These are phyloP conservation scores for Cryptosula pallasiana DNA, from an alignment of 2,888 invertebrate genomes.

Conservation along the genomic window DNA sequence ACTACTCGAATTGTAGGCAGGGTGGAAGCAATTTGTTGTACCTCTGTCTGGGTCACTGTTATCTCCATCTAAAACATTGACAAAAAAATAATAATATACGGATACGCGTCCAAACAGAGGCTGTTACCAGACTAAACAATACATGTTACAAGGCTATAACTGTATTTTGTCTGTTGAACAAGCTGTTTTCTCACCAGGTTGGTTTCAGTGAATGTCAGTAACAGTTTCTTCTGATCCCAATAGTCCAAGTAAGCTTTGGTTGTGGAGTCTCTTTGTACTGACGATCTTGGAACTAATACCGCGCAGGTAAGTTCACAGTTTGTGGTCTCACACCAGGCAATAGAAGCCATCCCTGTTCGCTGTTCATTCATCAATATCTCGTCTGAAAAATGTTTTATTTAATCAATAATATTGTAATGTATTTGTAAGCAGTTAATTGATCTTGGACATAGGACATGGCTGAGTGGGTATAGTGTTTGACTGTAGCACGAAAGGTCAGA, in stretches of 20 bases:
- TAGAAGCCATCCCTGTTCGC: background rate
- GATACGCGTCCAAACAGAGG: too few species aligned
- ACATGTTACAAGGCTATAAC: too few species aligned
- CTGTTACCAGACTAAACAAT: too few species aligned
- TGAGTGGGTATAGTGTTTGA: too few species aligned
- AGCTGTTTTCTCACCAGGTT: constrained; percentile 14
- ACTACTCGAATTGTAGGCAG: background rate
- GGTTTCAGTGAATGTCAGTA: background rate
- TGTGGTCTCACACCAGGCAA: constrained; percentile 4
- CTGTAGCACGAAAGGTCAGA: too few species aligned
- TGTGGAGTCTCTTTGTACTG: background rate
- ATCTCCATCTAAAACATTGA: too few species aligned
- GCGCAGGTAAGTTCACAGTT: constrained; percentile 1
- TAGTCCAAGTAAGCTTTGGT: background rate
- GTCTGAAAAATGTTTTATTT: too few species aligned
- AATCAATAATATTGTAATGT: too few species aligned
- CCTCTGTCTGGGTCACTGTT: background rate
- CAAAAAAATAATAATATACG: too few species aligned
- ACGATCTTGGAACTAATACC: background rate
- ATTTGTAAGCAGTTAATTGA: too few species aligned
- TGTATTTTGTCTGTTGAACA: too few species aligned
- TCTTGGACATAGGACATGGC: too few species aligned
- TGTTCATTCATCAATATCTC: background rate
- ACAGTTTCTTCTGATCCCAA: constrained; percentile 10
- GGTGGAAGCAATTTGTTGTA: background rate